Evolutionary conservation across 1,140 invertebrate species (phyloP).

Genomic region (Helicoverpa zea): DNA sequence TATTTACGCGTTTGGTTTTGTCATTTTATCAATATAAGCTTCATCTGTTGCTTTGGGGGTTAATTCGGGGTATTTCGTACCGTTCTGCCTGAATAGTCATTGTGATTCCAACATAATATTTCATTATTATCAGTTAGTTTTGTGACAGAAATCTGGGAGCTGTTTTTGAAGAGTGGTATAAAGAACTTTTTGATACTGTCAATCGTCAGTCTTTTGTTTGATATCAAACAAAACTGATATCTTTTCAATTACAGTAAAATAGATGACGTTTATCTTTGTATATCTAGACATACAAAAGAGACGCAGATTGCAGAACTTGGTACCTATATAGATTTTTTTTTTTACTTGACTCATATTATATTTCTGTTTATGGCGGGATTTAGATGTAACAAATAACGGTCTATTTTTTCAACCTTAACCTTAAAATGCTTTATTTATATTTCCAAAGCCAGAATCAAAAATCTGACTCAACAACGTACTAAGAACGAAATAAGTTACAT

Average conservation of each 20-base stretch:
- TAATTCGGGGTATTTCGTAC: slow-evolving; percentile 18
- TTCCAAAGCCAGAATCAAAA: not conserved
- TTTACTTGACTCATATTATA: too few species aligned
- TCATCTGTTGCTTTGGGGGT: slow-evolving; percentile 65
- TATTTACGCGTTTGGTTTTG: slow-evolving; percentile 81
- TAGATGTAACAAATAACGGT: not conserved
- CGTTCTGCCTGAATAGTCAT: slow-evolving; percentile 13
- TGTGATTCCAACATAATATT: slow-evolving; percentile 24
- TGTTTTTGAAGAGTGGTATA: slow-evolving; percentile 29
- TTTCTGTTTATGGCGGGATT: too few species aligned
- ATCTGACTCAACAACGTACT: not conserved
- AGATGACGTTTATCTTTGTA: too few species aligned
- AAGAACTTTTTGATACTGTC: slow-evolving; percentile 17
- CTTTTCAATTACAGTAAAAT: not conserved
- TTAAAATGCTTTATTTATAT: not conserved
- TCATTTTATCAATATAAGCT: slow-evolving; percentile 76
- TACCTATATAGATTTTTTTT: too few species aligned
- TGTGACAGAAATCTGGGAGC: slow-evolving; percentile 38
- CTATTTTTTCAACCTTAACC: not conserved
- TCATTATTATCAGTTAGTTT: slow-evolving; percentile 14
- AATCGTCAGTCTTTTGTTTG: not conserved
- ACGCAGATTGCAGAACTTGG: too few species aligned
- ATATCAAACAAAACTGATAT: not conserved
- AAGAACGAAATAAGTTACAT: not conserved
- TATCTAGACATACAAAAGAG: too few species aligned